Evolutionary conservation across 1,140 invertebrate species (phyloP).

Genomic region (Macrobrachium nipponense): DNA sequence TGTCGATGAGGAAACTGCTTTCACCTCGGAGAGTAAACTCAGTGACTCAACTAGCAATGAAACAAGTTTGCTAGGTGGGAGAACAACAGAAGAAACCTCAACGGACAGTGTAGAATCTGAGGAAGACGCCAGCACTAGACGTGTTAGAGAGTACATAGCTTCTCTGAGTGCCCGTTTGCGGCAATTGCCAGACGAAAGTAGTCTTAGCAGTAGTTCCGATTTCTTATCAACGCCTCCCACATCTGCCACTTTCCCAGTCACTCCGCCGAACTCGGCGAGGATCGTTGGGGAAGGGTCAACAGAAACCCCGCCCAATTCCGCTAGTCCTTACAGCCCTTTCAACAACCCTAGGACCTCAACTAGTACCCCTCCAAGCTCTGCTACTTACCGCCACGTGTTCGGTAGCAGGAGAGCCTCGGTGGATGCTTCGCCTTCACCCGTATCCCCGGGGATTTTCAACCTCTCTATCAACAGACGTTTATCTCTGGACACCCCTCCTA

Average conservation of each 20-base stretch:
- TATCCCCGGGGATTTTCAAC: slow-evolving; percentile 27
- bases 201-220: neutral
- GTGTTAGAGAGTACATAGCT: slow-evolving; percentile 61
- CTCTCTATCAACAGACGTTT: slow-evolving; percentile 34
- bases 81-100: neutral
- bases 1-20: slow-evolving; percentile 24
- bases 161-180: slow-evolving; percentile 62
- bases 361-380: slow-evolving; percentile 39
- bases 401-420: slow-evolving; percentile 28
- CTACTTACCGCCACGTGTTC: slow-evolving; percentile 12
- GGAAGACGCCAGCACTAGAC: slow-evolving; percentile 55
- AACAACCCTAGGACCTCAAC: slow-evolving; percentile 6
- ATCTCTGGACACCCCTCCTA: slow-evolving; percentile 60
- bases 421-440: slow-evolving; percentile 22
- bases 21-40: neutral
- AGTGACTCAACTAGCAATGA: neutral
- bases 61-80: neutral
- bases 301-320: slow-evolving; percentile 55
- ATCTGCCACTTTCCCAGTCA: slow-evolving; percentile 24
- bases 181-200: slow-evolving; percentile 50
- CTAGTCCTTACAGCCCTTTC: slow-evolving; percentile 27
- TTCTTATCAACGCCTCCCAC: slow-evolving; percentile 34
- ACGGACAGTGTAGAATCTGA: neutral
- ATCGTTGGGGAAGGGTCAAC: slow-evolving; percentile 11
- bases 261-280: slow-evolving; percentile 39